Base-by-base conservation (phyloP, 2,113 vertebrate genomes). In the Lagenorhynchus albirostris region DNA sequence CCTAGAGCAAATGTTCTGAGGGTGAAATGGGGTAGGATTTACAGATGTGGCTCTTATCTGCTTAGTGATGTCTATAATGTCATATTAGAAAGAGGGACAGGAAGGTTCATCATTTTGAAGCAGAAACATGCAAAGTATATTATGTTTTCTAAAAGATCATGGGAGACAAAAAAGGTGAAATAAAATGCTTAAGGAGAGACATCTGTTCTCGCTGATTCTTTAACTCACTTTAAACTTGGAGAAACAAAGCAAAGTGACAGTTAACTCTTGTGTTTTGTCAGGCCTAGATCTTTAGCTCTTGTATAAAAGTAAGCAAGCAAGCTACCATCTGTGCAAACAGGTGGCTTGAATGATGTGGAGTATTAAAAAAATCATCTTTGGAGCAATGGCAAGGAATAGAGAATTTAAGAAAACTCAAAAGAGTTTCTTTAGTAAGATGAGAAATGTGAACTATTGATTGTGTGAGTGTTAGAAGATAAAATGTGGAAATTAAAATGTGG, bases 151-250 rank as follows among this genome's bases (percentile, higher is more conserved):
- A 70, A 93, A 89, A 85, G 62, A 89, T 29, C 18, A 60, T 18
- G 11, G 36, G 9, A 89, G 20, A 41, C 33, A 87, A 70, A 82
- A 71, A 94, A 25, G 4, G 38, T 94, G 63, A 94, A 65, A 38
- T 53, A n/a, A 88, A 94, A 96, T 89, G 25, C 50, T 68, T 44
- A 38, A 53, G 47, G 58, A 89, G 41, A 73, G 93, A 95, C 97
- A 95, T 97, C 93, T 97, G 89, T 95, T 97, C 55, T 93, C 62
- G 91, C 67, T 89, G 74, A 73, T 84, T 95, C 50, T 89, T 79
- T 81, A 63, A 95, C 41, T 79, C 58, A 47, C 38, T 94, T 97
- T 80, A 55, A 84, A 91, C 36, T 41, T 65, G 26, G 36, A 94
- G 74, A 89, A 91, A n/a, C 65, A 70, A 96, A 93, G 77, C 65